Conservation (phyloP, 2,888 invertebrate species). For the Andricus curvator region DNA sequence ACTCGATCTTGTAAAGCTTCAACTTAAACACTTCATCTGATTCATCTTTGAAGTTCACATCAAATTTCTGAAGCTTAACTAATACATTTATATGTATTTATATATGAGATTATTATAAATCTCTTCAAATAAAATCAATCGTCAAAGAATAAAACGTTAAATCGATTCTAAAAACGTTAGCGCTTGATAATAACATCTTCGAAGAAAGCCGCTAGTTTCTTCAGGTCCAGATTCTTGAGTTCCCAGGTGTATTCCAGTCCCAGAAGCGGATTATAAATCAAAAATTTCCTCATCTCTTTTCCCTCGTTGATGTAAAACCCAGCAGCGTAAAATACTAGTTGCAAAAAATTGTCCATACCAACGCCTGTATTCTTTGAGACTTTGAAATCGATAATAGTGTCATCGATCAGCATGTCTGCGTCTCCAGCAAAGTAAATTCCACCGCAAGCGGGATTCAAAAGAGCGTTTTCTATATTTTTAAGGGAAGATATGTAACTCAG, state of each 20-base stretch:
- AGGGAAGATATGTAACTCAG: not conserved
- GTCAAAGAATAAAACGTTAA: no score
- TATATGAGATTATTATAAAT: no score
- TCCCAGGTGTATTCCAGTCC: not conserved
- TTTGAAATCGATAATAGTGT: not conserved
- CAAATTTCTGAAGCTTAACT: no score
- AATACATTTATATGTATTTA: no score
- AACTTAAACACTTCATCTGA: not conserved
- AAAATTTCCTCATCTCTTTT: not conserved
- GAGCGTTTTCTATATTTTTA: not conserved
- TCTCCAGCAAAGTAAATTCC: not conserved
- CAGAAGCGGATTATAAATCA: not conserved
- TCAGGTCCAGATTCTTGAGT: not conserved
- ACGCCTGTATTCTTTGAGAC: not conserved
- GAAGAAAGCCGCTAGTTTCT: not conserved
- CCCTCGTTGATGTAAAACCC: constrained; percentile 3
- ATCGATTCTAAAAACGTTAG: not conserved
- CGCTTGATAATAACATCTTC: not conserved
- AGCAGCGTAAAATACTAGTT: not conserved
- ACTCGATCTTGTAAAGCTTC: no score
- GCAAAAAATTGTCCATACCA: constrained; percentile 7
- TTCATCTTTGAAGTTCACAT: no score
- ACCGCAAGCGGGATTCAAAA: constrained; percentile 1
- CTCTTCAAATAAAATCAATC: no score
- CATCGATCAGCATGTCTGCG: constrained; percentile 2